Percentiles rank a stretch among this genome's conserved stretches.
Conservation (phyloP, 1,140 invertebrate species). For the Druon quercuslanigerum region DNA sequence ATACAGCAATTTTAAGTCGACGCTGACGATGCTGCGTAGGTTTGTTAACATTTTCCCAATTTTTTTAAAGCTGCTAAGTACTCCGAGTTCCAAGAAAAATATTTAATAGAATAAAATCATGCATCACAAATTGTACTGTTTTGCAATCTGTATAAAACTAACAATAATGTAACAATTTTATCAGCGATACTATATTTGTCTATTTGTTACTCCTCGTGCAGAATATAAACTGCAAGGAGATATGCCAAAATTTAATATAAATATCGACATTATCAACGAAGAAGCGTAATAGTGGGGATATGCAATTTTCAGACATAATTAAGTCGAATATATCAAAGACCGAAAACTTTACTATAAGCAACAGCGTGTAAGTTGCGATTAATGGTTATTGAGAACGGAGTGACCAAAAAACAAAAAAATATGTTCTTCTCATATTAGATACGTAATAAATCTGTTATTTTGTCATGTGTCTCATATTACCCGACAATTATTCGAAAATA, state of each 20-base stretch:
- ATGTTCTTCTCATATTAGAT: background rate
- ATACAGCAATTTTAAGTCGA: no score
- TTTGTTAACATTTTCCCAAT: background rate
- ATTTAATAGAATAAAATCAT: background rate
- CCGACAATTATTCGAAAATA: slow-evolving; percentile 28
- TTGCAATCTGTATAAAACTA: background rate
- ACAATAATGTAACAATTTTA: background rate
- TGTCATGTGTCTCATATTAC: slow-evolving; percentile 29
- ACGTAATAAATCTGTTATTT: slow-evolving; percentile 25
- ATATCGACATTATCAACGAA: background rate
- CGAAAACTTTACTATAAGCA: background rate
- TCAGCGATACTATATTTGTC: background rate
- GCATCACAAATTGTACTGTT: slow-evolving; percentile 1
- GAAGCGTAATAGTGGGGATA: background rate
- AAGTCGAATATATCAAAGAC: no score
- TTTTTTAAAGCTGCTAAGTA: slow-evolving; percentile 1
- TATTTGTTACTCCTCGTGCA: background rate
- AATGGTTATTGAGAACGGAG: background rate
- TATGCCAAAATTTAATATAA: slow-evolving; percentile 13
- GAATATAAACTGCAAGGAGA: background rate
- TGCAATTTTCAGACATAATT: background rate
- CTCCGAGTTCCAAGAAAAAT: background rate
- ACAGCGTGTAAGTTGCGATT: background rate
- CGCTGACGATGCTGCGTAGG: no score
- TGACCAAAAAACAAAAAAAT: background rate